Evolutionary conservation across 2,113 vertebrate genomes (phyloP).

Genomic region (Peromyscus leucopus): DNA sequence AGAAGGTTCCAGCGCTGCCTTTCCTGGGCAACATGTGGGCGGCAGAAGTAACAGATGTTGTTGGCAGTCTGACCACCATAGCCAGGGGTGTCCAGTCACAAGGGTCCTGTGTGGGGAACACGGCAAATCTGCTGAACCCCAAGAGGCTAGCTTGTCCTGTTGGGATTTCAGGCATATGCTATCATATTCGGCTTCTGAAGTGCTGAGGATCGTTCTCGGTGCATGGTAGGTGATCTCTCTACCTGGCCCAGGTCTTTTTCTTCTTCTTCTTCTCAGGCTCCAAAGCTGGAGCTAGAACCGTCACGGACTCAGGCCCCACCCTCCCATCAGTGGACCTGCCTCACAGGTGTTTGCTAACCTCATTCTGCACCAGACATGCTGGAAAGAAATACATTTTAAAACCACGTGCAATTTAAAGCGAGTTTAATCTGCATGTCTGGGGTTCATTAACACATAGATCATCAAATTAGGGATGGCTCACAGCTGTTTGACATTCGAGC

Average conservation of each 20-base stretch:
- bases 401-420: conserved; percentile 75
- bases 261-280: not conserved
- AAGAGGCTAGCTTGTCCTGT: not conserved
- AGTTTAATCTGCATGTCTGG: conserved; percentile 83
- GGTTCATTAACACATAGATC: conserved; percentile 82
- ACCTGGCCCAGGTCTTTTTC: too few relatives aligned
- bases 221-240: not conserved
- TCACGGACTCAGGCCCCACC: accelerated
- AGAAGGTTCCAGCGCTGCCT: not conserved
- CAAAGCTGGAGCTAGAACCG: accelerated
- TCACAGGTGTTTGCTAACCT: conserved; percentile 76
- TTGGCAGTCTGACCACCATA: not conserved
- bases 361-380: conserved; percentile 57
- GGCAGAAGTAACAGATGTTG: not conserved
- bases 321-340: accelerated
- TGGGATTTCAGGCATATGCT: not conserved
- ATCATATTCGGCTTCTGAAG: not conserved
- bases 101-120: not conserved
- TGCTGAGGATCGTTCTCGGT: not conserved
- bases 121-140: accelerated
- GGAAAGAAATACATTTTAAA: conserved; percentile 81
- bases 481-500: conserved; percentile 82
- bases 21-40: accelerated
- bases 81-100: accelerated
- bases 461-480: conserved; percentile 79